Evolutionary conservation across 2,797 vertebrate species (phyloP).

Genomic region (Acrossocheilus wenchowensis): DNA sequence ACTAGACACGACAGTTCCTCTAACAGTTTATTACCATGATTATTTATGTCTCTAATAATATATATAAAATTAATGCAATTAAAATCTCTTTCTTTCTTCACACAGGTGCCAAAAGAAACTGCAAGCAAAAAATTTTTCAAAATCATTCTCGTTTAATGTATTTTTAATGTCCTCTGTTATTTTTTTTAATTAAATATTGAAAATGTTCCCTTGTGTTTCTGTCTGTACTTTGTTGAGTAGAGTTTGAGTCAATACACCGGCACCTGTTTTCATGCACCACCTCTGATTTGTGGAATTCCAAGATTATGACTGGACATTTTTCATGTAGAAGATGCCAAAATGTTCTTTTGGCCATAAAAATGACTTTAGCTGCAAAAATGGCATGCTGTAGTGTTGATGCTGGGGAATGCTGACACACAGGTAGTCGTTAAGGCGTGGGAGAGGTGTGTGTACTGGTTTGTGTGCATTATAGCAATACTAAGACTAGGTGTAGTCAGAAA

Average conservation of each 20-base stretch:
- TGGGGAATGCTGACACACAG: constrained; percentile 77
- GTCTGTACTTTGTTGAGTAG: not conserved
- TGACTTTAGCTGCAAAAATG: not conserved
- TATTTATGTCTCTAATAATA: not conserved
- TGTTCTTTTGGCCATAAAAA: constrained; percentile 1
- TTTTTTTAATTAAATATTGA: not conserved
- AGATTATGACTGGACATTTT: not conserved
- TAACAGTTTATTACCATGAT: not conserved
- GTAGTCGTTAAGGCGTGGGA: constrained; percentile 65
- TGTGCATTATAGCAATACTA: constrained; percentile 63
- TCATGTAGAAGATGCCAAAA: not conserved
- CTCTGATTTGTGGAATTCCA: not conserved
- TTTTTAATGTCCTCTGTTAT: not conserved
- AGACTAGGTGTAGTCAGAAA: constrained; percentile 70
- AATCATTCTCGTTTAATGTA: not conserved
- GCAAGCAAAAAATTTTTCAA: not conserved
- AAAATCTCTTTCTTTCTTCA: not conserved
- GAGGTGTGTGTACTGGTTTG: constrained; percentile 69
- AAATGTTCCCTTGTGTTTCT: not conserved
- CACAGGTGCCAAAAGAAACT: constrained; percentile 18
- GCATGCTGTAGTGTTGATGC: constrained; percentile 18
- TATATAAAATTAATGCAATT: not conserved
- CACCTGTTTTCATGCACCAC: not conserved
- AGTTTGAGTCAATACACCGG: not conserved
- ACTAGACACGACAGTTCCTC: not conserved